Percentiles rank a stretch among this genome's conserved stretches.
phyloP scores from a whole-genome alignment of 64 coral and sea anemone species.

The Dendrophyllia cribrosa region DNA sequence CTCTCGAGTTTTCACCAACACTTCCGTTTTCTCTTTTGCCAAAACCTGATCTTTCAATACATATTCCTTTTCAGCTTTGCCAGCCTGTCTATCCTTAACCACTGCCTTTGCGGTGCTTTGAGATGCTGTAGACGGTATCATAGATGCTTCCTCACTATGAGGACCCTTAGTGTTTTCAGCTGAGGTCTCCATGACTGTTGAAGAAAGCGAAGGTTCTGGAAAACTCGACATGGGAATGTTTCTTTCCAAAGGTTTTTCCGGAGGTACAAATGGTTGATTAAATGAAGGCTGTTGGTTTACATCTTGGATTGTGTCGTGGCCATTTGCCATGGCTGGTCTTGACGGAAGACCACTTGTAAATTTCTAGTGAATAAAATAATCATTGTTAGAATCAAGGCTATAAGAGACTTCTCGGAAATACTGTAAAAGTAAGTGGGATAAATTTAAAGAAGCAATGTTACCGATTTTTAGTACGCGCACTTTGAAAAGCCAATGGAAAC shows the following conservation, averaged over 20 bases:
- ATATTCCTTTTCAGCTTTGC: not conserved
- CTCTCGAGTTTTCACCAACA: not conserved
- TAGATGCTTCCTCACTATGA: not conserved
- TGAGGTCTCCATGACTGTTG: not conserved
- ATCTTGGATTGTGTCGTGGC: not conserved
- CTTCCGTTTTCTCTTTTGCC: not conserved
- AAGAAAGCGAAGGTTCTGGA: not conserved
- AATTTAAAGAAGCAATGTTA: too few relatives aligned
- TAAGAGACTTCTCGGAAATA: not conserved
- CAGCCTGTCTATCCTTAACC: not conserved
- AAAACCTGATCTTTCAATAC: not conserved
- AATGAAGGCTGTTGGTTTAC: not conserved
- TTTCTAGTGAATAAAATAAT: not conserved
- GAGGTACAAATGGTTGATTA: not conserved
- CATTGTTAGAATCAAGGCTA: not conserved
- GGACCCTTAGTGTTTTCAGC: not conserved
- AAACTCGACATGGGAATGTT: conserved; percentile 14
- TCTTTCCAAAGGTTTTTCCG: conserved; percentile 46
- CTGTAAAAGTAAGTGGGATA: too few relatives aligned
- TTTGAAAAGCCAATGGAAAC: too few relatives aligned
- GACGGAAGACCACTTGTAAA: not conserved
- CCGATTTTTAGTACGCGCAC: too few relatives aligned
- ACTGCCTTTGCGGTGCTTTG: not conserved
- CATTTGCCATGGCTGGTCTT: not conserved
- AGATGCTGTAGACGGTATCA: not conserved